phyloP scores from a whole-genome alignment of 2,888 invertebrate genomes.

The Caenorhabditis macrosperma region DNA sequence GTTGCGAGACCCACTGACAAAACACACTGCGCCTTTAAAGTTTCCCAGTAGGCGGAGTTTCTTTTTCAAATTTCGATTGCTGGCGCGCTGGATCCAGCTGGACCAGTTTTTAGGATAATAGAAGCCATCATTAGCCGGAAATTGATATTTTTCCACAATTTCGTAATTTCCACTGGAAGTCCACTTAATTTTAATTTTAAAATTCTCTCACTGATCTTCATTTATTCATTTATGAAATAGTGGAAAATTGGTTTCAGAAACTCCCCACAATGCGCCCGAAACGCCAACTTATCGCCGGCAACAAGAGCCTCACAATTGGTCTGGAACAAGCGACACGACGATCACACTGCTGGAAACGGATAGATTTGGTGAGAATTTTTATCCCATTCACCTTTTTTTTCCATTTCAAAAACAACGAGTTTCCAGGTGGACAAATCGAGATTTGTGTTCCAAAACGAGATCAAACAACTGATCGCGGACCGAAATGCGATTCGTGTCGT shows the following conservation, averaged over 20 bases:
- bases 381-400: too few relatives aligned
- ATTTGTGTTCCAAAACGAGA: conserved; percentile 5
- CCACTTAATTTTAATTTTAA: too few relatives aligned
- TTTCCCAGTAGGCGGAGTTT: neutral
- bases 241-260: neutral
- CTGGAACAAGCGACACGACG: neutral
- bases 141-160: too few relatives aligned
- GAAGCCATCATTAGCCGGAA: too few relatives aligned
- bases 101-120: neutral
- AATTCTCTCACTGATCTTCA: too few relatives aligned
- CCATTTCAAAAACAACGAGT: too few relatives aligned
- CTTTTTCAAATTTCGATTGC: neutral
- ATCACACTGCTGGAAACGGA: neutral
- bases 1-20: neutral
- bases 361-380: neutral
- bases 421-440: neutral
- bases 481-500: neutral
- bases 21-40: neutral
- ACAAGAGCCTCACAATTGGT: neutral
- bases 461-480: neutral
- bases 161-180: too few relatives aligned
- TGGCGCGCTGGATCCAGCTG: too few relatives aligned
- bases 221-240: too few relatives aligned
- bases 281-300: neutral
- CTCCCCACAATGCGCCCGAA: too few relatives aligned